Conservation (phyloP, 2,113 vertebrate genomes). For the Pteropus alecto region DNA sequence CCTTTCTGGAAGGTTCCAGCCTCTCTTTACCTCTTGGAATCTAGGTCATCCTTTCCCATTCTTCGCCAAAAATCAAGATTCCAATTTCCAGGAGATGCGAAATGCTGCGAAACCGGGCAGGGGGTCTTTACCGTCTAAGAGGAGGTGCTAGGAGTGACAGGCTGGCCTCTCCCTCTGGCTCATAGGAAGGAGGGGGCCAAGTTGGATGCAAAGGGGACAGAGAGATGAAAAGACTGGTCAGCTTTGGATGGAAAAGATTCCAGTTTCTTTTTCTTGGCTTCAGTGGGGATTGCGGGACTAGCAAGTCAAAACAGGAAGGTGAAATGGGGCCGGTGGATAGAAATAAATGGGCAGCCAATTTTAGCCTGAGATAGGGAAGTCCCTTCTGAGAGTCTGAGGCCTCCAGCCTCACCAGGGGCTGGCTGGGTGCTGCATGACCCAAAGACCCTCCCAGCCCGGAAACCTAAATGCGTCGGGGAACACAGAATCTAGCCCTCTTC, state of each 20-base stretch:
- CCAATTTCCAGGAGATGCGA: not conserved
- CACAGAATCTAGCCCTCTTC: not conserved
- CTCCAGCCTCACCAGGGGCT: not conserved
- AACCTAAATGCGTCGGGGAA: not conserved
- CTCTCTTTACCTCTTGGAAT: not conserved
- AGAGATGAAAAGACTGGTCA: not conserved
- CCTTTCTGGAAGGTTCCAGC: not conserved
- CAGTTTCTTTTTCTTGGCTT: not conserved
- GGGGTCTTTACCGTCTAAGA: not conserved
- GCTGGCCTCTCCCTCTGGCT: not conserved
- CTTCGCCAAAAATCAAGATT: not conserved
- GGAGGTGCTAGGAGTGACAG: not conserved
- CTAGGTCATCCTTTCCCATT: not conserved
- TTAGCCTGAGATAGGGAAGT: not conserved
- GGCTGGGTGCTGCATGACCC: not conserved
- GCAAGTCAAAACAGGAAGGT: not conserved
- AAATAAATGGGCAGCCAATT: not conserved
- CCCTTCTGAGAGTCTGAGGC: not conserved
- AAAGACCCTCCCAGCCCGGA: not conserved
- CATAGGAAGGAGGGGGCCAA: not conserved
- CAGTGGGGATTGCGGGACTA: not conserved
- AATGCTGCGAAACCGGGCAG: not conserved
- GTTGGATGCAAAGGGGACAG: not conserved
- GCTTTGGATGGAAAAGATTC: not conserved
- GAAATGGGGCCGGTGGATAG: not conserved